Base-by-base conservation (phyloP, 2,888 invertebrate genomes). In the Helleia helle region DNA sequence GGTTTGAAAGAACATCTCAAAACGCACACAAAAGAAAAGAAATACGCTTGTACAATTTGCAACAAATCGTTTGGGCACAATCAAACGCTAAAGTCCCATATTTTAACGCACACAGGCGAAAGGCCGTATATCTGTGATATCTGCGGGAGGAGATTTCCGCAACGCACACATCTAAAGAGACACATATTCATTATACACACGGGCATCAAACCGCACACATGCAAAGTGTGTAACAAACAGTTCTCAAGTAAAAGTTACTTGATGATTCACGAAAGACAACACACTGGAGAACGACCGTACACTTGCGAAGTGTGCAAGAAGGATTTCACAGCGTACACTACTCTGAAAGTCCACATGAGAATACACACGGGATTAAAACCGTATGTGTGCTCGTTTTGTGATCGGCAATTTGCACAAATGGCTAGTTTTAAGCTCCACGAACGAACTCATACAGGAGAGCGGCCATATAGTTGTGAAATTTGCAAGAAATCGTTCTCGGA, bases 191-290 rank as follows among this genome's bases (percentile, higher is more conserved):
- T 80, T 1, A 79, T 80, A 1, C 83, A 83, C 38, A 62, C 72
- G 0, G 73, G 79, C 0, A 44, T 73, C 0, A 81, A 81, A 31
- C 70, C 77, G 0, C 71, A 74, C 17, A 49, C 61, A 0, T 80
- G 83, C 44, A 62, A 58, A 43, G 59, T 73, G 0, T 83, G 83
- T 29, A 62, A 70, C 0, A 83, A 83, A 43, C 66, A 71, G 7
- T 83, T 83, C 42, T 75, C 83, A 0, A 79, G 75, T 26, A 79
- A 77, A 48, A 83, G 80, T 43, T 83, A 83, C 29, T 51, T 83
- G 3, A 54, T 68, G 0, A 74, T 81, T 9, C 83, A 83, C n/a
- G 64, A 76, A 30, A 30, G 83, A 1, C 70, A 69, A 12, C 83
- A 83, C 24, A 79, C 80, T 0, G 83, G 83, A 0, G 73, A 71